These are phyloP conservation scores for Pseudorhombus dupliciocellatus DNA, from an alignment of 2,113 vertebrate species.

Conservation along the genomic window DNA sequence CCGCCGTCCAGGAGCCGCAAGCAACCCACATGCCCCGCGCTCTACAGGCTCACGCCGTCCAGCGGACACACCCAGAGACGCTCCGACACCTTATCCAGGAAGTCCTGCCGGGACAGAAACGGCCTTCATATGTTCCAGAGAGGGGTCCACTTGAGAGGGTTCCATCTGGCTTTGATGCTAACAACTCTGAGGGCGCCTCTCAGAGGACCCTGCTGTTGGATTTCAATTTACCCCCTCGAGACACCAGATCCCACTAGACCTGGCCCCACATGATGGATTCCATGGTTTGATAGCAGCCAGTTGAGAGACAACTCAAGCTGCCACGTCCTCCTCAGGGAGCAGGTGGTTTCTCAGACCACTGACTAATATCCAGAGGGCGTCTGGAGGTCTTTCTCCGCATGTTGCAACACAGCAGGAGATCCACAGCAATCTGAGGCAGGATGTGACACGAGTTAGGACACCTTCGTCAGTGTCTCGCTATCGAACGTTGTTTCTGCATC, in stretches of 20 bases:
- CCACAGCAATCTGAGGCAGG: too few relatives aligned
- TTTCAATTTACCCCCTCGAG: background rate
- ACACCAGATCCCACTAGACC: background rate
- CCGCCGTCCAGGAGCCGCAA: conserved; percentile 12
- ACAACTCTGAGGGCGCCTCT: background rate
- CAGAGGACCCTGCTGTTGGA: too few relatives aligned
- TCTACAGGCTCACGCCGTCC: background rate
- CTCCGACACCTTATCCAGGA: background rate
- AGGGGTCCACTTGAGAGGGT: background rate
- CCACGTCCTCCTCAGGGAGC: too few relatives aligned
- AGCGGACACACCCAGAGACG: conserved; percentile 1
- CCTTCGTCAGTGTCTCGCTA: too few relatives aligned
- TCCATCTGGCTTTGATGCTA: background rate
- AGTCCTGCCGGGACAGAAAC: background rate
- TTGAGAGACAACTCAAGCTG: too few relatives aligned
- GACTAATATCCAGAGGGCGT: too few relatives aligned
- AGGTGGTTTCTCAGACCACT: too few relatives aligned
- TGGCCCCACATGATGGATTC: background rate
- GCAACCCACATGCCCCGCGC: background rate
- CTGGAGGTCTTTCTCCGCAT: too few relatives aligned
- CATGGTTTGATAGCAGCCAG: too few relatives aligned
- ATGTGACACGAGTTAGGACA: too few relatives aligned
- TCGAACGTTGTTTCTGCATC: too few relatives aligned
- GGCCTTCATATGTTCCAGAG: background rate
- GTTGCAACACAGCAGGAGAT: too few relatives aligned